Base-by-base conservation (phyloP, 1,140 invertebrate genomes). In the Pseudoatta argentina region DNA sequence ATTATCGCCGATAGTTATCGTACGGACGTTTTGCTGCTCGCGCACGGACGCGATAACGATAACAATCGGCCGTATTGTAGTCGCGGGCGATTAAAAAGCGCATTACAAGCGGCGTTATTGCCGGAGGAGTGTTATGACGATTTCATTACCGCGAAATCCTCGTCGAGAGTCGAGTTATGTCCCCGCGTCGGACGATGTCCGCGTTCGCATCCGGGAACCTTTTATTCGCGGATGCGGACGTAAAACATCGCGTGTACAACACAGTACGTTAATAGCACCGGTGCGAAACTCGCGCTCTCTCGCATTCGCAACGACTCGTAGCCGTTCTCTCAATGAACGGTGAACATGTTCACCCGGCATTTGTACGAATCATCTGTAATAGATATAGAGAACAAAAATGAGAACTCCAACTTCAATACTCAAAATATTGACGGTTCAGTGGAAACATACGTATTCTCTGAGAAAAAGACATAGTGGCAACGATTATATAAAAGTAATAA, bases 141-240 rank as follows among this genome's bases (percentile, higher is more conserved):
- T 83, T 83, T 83, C 79, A 83, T 83, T 83, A 83, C 79, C 79
- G 79, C 69, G 69, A 75, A 83, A 83, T 83, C 39, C 79, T 73
- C 69, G 79, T 83, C 77, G 64, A 48, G 67, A 55, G 79, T 10
- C 69, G 79, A 63, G 79, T 83, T 83, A 83, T 83, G 79, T 34
- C n/a, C 79, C 21, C 67, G 21, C 67, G 67, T 27, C 66, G 44
- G 63, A 57, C 79, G 79, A 82, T 82, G 79, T 82, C 27, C 78
- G 53, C 66, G 79, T n/a, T 24, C 63, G 14, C 76, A 63, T 64
- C n/a, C 59, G 75, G 44, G 48, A 18, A 48, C 63, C 77, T 83
- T 83, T 73, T 83, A 83, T 83, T 21, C 69, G 67, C 39, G 24
- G 39, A 21, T 21, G 21, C 21, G 21, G 48, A 24, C 67, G 79